Percentiles rank a stretch among this genome's conserved stretches.
These are phyloP conservation scores for Beris morrisii DNA, from an alignment of 2,888 invertebrate genomes.

Conservation along the genomic window DNA sequence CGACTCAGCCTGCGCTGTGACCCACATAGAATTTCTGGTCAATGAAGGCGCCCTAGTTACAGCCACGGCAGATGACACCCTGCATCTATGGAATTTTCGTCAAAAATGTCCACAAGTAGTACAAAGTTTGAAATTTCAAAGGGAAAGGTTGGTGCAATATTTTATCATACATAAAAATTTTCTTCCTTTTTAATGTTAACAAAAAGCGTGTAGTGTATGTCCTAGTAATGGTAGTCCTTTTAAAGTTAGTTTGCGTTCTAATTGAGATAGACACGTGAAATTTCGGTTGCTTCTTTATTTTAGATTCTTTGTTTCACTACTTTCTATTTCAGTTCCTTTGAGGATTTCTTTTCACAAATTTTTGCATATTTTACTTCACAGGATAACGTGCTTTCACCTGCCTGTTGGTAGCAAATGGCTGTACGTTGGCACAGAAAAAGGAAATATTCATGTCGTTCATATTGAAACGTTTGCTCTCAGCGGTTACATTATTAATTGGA, in stretches of 20 bases:
- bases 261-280: not conserved
- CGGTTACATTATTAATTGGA: conserved; percentile 99
- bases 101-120: conserved; percentile 93
- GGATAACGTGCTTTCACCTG: conserved; percentile 92
- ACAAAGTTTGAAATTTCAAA: conserved; percentile 95
- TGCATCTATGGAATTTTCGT: conserved; percentile 97
- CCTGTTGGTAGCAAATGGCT: conserved; percentile 98
- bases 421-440: conserved; percentile 96
- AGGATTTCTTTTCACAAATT: too few relatives aligned
- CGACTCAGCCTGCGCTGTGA: conserved; percentile 63
- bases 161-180: conserved; percentile 1
- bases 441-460: conserved; percentile 97
- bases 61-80: conserved; percentile 91
- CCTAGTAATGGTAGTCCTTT: too few relatives aligned
- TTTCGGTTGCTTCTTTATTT: not conserved
- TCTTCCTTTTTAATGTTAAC: not conserved
- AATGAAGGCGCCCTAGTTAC: conserved; percentile 98
- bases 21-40: conserved; percentile 90
- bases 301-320: not conserved
- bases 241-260: too few relatives aligned
- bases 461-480: conserved; percentile 94
- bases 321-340: not conserved
- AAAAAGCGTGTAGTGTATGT: too few relatives aligned
- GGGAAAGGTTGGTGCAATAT: conserved; percentile 74
- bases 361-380: conserved; percentile 53